phyloP scores from a whole-genome alignment of 2,888 invertebrate genomes.

The Drosophila nigritarsus region DNA sequence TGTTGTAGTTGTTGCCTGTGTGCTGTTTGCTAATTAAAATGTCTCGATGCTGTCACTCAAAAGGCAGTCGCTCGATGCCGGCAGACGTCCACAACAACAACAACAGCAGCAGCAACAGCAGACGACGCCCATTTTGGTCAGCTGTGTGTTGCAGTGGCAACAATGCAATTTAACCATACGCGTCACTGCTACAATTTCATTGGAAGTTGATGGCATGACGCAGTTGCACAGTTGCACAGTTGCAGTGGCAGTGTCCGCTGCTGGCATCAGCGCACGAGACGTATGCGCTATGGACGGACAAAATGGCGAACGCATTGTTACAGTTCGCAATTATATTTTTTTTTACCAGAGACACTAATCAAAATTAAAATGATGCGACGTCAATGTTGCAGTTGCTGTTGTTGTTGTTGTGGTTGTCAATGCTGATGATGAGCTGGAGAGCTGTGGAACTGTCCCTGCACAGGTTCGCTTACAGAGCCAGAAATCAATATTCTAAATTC shows the following conservation, averaged over 20 bases:
- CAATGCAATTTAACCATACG: slow-evolving; percentile 72
- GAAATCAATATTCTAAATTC: slow-evolving; percentile 79
- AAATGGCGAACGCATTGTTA: slow-evolving; percentile 77
- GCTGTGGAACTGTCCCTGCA: slow-evolving; percentile 42
- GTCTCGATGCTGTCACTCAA: slow-evolving; percentile 77
- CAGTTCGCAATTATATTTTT: slow-evolving; percentile 73
- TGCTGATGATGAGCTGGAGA: slow-evolving; percentile 3
- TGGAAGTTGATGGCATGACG: slow-evolving; percentile 61
- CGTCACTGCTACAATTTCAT: slow-evolving; percentile 72
- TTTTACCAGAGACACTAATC: slow-evolving; percentile 63
- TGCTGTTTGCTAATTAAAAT: slow-evolving; percentile 72
- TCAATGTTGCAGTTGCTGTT: slow-evolving; percentile 13
- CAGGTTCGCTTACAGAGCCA: slow-evolving; percentile 54
- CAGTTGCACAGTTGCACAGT: slow-evolving; percentile 15
- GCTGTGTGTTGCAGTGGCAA: slow-evolving; percentile 51
- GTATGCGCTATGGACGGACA: slow-evolving; percentile 68
- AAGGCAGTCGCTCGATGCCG: slow-evolving; percentile 58
- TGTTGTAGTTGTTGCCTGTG: slow-evolving; percentile 25
- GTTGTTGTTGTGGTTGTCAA: background rate
- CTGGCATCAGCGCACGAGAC: slow-evolving; percentile 44
- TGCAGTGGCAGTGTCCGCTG: slow-evolving; percentile 10
- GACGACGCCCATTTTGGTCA: slow-evolving; percentile 72
- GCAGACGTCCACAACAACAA: slow-evolving; percentile 31
- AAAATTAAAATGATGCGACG: slow-evolving; percentile 73
- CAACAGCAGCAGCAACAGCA: slow-evolving; percentile 10